Conservation (phyloP, 2,888 invertebrate genomes). For the Nowickia ferox region DNA sequence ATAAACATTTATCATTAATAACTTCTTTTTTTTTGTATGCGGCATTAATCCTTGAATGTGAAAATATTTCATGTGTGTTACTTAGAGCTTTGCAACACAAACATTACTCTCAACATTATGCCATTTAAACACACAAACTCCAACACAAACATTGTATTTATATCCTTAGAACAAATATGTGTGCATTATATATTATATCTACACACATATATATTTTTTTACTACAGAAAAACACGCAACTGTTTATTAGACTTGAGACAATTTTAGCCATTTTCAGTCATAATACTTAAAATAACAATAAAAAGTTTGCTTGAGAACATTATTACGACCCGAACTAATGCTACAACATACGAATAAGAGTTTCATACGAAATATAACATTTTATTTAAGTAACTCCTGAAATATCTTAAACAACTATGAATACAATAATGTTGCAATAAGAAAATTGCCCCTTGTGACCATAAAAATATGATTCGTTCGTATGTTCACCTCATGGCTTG, state of each 20-base stretch:
- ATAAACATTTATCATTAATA: slow-evolving; percentile 69
- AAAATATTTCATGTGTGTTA: slow-evolving; percentile 63
- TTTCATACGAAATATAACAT: slow-evolving; percentile 22
- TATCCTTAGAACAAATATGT: slow-evolving; percentile 61
- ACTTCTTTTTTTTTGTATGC: slow-evolving; percentile 38
- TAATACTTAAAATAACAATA: slow-evolving; percentile 61
- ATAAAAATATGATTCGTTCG: slow-evolving; percentile 66
- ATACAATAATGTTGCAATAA: slow-evolving; percentile 14
- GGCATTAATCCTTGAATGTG: slow-evolving; percentile 64
- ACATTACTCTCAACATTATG: neutral
- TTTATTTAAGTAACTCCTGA: slow-evolving; percentile 62
- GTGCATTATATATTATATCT: slow-evolving; percentile 13
- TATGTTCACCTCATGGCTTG: slow-evolving; percentile 12
- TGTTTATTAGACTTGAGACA: slow-evolving; percentile 43
- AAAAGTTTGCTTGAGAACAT: slow-evolving; percentile 53
- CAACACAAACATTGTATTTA: neutral
- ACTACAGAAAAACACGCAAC: slow-evolving; percentile 64
- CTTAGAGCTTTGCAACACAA: slow-evolving; percentile 62
- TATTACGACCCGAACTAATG: slow-evolving; percentile 37
- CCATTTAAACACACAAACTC: slow-evolving; percentile 14
- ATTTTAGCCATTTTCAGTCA: slow-evolving; percentile 54
- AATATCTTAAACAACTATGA: slow-evolving; percentile 52
- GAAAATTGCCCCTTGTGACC: slow-evolving; percentile 56
- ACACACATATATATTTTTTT: neutral
- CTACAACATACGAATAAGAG: neutral